These are phyloP conservation scores for Synergus laeviventris DNA, from an alignment of 2,888 invertebrate genomes.

Conservation along the genomic window DNA sequence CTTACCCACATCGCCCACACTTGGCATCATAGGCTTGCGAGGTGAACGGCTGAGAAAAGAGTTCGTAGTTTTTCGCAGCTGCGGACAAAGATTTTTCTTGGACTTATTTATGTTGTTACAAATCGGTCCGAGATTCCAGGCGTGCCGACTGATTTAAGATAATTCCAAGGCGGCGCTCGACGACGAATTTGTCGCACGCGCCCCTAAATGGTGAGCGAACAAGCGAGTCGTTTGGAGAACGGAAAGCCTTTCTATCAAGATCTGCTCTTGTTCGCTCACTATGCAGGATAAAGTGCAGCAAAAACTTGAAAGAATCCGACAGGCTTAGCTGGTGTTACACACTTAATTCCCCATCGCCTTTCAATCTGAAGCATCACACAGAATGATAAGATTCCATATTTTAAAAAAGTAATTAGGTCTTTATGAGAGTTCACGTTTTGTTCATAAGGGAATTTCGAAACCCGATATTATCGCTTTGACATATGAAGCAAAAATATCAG, in stretches of 20 bases:
- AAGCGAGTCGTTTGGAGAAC: constrained; percentile 43
- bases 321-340: constrained; percentile 27
- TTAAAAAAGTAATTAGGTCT: neutral
- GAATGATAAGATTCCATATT: neutral
- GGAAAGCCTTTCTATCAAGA: constrained; percentile 50
- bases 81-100: constrained; percentile 53
- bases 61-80: constrained; percentile 21
- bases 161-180: constrained; percentile 61
- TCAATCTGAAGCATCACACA: neutral
- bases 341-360: neutral
- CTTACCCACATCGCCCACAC: constrained; percentile 31
- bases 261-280: constrained; percentile 46
- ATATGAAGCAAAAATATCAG: constrained; percentile 23
- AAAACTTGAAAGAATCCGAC: constrained; percentile 60
- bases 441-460: constrained; percentile 4
- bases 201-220: constrained; percentile 68
- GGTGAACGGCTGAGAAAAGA: constrained; percentile 35
- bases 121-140: constrained; percentile 72
- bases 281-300: constrained; percentile 60
- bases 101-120: constrained; percentile 67
- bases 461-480: constrained; percentile 34
- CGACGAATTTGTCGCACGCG: constrained; percentile 71
- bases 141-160: constrained; percentile 71
- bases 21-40: constrained; percentile 4
- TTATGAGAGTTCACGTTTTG: neutral